Evolutionary conservation across 2,113 vertebrate genomes (phyloP), one percentile per base, ranked within the genome.

Genomic region (Climacteris rufus): DNA sequence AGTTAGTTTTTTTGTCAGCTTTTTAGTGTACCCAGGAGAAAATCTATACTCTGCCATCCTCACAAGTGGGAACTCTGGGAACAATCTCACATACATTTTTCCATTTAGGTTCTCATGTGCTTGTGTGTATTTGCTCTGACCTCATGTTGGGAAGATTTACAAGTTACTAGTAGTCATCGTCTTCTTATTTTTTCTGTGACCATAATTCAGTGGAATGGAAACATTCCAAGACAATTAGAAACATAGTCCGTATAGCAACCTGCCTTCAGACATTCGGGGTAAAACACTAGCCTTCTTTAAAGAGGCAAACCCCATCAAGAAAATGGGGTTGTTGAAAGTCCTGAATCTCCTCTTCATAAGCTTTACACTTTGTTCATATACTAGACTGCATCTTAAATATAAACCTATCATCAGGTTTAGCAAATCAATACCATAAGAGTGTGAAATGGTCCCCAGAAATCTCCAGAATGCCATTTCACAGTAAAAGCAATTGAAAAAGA

Each of bases 401-500:
- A 98, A 98, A 97, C 95, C 95, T 97, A 97, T 97, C 97, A 96
- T 97, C 94, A 94, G 96, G 94, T 97, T 98, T 97, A 97, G 96
- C 95, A 97, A 98, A 98, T 98, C 98, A 98, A 98, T 98, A 98
- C 97, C 12, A 3, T 96, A 95, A 96, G 94, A 96, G 93, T 97
- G 96, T 98, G 97, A 98, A 97, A 97, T 97, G 91, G 95, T 98
- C 97, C 96, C 94, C 94, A 98, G 97, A 97, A 98, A 97, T 98
- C 97, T 97, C 94, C 93, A 97, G 96, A 97, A 98, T 97, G 97
- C 95, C 96, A 97, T 98, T 98, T 98, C 97, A 97, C 96, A 97
- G 96, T 97, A 91, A 98, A 98, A 98, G 97, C 97, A 98, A 98
- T 97, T 98, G 97, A 97, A 97, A 97, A 94, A 97, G 97, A 96